A percentile compares a stretch with the other conserved stretches of the same genome.
Evolutionary conservation across 92 coral and sea anemone genomes (phyloP).

Genomic region (Phenganax stokvisi): DNA sequence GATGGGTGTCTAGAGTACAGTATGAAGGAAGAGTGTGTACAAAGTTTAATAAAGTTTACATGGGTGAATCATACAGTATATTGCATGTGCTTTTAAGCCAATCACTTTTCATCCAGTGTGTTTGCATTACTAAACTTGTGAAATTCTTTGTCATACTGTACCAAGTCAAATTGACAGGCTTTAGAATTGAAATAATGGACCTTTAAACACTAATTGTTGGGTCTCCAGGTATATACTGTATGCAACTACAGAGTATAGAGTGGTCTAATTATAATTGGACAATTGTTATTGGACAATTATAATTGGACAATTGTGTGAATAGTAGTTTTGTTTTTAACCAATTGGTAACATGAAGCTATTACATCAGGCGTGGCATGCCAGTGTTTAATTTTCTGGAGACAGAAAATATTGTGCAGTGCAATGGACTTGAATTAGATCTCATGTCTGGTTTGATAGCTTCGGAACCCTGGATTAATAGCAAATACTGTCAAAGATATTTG

Average conservation of each 20-base stretch:
- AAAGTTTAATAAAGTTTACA: not conserved
- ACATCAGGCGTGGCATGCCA: too few relatives aligned
- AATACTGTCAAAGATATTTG: not conserved
- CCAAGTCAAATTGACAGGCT: not conserved
- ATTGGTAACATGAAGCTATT: too few relatives aligned
- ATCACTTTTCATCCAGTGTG: too few relatives aligned
- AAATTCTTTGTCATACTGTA: not conserved
- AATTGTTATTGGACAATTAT: too few relatives aligned
- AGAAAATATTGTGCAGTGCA: too few relatives aligned
- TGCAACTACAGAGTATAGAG: not conserved
- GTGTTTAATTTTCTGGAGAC: too few relatives aligned
- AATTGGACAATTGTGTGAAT: too few relatives aligned
- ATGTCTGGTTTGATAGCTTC: not conserved
- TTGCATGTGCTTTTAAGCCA: too few relatives aligned
- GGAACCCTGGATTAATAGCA: not conserved
- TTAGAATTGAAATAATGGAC: not conserved
- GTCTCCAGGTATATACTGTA: not conserved
- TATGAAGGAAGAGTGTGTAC: conserved; percentile 5
- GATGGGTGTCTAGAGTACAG: not conserved
- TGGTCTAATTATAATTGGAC: not conserved
- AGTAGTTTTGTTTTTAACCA: too few relatives aligned
- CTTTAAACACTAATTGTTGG: not conserved
- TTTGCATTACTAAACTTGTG: not conserved
- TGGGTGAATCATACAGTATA: not conserved
- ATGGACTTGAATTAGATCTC: too few relatives aligned